Base-by-base conservation (phyloP, 35 echinoderm and acorn worm species). In the Eucidaris tribuloides region DNA sequence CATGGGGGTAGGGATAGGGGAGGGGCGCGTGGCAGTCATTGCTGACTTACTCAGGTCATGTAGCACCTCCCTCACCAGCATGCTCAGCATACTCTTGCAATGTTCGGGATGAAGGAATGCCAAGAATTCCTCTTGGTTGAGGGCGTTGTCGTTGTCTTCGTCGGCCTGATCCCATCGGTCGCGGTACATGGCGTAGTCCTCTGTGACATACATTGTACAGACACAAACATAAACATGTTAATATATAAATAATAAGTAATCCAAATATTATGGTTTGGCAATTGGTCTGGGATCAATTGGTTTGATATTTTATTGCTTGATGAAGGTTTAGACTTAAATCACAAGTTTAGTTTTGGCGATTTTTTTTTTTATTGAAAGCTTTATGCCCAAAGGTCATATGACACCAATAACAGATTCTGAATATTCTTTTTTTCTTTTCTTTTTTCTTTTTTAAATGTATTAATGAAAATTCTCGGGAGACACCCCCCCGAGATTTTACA, bases 91-190 rank as follows among this genome's bases (percentile, higher is more conserved):
- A n/a, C 78, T 79, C 76, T 92, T 91, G 43, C 94, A 91, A 40
- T 97, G 94, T 37, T 97, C 94, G 4, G 94, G 94, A 89, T 97
- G 94, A 33, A 92, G 81, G 54, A 97, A 97, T 18, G 94, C 89
- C 32, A 97, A 42, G 76, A 97, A 97, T 79, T 97, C 94, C 7
- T 88, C 78, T 7, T 52, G 6, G 35, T 35, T 86, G 4, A 97
- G 79, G 22, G 35, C 57, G 40, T 92, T 81, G 65, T 97, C 94
- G 6, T 80, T 90, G 45, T 97, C 77, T 48, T 97, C 94, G 83
- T 97, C 94, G 4, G 94, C 94, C 55, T 80, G 54, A 20, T 80
- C 85, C 94, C 94, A 97, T 78, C 94, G 80, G 52, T 97, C 94
- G 49, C 94, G 84, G 66, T 97, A 97, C 22, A 92, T 81, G 23